Base-by-base conservation (phyloP, 2,888 invertebrate genomes). In the Arrhopalites spinosus region DNA sequence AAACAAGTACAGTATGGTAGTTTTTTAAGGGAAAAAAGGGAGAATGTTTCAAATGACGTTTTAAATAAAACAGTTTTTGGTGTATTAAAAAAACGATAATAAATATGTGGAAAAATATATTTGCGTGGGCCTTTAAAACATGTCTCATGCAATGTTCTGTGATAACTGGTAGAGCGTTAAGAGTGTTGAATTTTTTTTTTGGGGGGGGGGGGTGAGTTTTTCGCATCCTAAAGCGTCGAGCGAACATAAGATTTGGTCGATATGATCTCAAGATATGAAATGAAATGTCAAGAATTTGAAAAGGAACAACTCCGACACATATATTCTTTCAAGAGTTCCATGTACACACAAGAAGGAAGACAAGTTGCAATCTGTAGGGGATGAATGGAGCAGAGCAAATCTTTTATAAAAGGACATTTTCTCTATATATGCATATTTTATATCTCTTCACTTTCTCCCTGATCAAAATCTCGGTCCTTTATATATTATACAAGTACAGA, bases 221-320 rank as follows among this genome's bases (percentile, higher is more conserved):
- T 36, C 36, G 23, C 53, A 53, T 20, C n/a, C 53, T n/a, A 3
- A 59, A 59, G 59, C 59, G 59, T 27, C 59, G 59, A 59, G 27
- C 59, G 25, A 59, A 59, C 59, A 59, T 13, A 59, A 59, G 59
- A 59, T 59, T 59, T 27, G 59, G 59, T 59, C 25, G 50, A 50
- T 50, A 50, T 50, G 50, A 50, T 50, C 50, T 50, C n/a, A n/a
- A 23, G 59, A 59, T 59, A 59, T 59, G 59, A 59, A 27, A 25
- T 25, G 59, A 59, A 25, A 59, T 50, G 50, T 50, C 50, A 61
- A 61, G 61, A 61, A 61, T 27, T 23, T 25, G 20, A 61, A 27
- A 61, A 61, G 61, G 61, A 23, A 61, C 20, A 61, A 25, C 13
- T 20, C 2, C 36, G 11, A 36, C 36, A 36, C 11, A 36, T 36